Evolutionary conservation across 1,140 invertebrate species (phyloP).

Genomic region (Portunus trituberculatus): DNA sequence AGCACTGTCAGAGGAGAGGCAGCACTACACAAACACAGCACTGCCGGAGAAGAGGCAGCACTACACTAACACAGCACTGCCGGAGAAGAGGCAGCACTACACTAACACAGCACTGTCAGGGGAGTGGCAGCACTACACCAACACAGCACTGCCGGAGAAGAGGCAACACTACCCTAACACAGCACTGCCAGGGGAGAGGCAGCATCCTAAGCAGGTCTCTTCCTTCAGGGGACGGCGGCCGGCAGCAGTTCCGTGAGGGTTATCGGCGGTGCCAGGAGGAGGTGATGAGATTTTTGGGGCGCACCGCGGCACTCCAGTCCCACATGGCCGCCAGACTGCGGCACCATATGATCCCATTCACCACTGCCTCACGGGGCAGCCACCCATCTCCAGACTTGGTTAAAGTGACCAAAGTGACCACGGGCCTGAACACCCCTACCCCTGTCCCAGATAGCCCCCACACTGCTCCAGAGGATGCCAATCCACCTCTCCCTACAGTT

Average conservation of each 20-base stretch:
- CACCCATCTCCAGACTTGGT: background rate
- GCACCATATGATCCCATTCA: background rate
- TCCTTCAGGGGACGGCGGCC: background rate
- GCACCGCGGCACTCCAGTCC: background rate
- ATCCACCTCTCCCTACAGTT: background rate
- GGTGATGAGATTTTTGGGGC: slow-evolving; percentile 34
- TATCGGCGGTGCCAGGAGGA: slow-evolving; percentile 43
- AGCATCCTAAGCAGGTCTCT: background rate
- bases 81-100: too few species aligned
- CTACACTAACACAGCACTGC: too few species aligned
- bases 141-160: too few species aligned
- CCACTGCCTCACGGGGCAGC: background rate
- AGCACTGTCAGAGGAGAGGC: too few species aligned
- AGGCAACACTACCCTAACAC: too few species aligned
- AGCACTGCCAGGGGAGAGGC: too few species aligned
- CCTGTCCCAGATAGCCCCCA: background rate
- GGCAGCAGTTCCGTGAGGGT: slow-evolving; percentile 14
- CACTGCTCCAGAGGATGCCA: background rate
- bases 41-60: too few species aligned
- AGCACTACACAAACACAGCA: too few species aligned
- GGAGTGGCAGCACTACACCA: too few species aligned
- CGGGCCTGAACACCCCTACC: too few species aligned
- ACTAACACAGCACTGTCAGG: too few species aligned
- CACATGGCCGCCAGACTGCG: background rate
- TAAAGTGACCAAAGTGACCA: too few species aligned